Base-by-base conservation (phyloP, 2,113 vertebrate species). In the Redunca redunca region DNA sequence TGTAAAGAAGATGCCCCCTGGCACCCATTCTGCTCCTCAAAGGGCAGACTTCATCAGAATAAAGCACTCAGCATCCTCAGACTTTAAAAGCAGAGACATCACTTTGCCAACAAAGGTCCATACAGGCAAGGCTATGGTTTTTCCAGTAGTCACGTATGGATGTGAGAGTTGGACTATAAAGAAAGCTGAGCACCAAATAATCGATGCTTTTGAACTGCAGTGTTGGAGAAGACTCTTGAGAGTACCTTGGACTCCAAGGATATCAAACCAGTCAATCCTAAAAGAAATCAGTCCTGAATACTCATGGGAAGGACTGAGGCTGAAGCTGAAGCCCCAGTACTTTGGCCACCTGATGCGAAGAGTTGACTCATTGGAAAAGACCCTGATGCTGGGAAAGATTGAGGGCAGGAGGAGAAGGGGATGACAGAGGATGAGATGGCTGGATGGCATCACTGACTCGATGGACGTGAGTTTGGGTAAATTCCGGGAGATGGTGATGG, bases 391-490 rank as follows among this genome's bases (percentile, higher is more conserved):
- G 64, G 33, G 33, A 11, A 0, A 0, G 64, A 67, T 36, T 67
- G 33, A 1, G 0, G 33, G 33, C 8, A 1, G 64, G 33, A 19
- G 64, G 64, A 67, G 64, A 67, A 16, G 64, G 64, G 33, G 64
- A 5, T 0, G 1, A 71, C 64, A 36, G n/a, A 36, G 64, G 64
- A 71, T 71, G 64, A 71, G 17, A 36, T 11, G 64, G 17, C 9
- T 71, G 64, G 17, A 21, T 21, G n/a, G n/a, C 64, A 11, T 36
- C n/a, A 36, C n/a, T 0, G 0, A 71, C 64, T 36, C 4, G 0
- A 2, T 21, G 64, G n/a, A 21, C 2, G 0, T 21, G n/a, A 21
- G 2, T 36, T 2, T 71, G 64, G 1, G n/a, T 71, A 0, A 36
- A 71, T 0, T 71, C 8, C 1, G 0, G n/a, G n/a, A 36, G 64